Conservation (phyloP, 2,113 vertebrate species). For the Grallaria varia region DNA sequence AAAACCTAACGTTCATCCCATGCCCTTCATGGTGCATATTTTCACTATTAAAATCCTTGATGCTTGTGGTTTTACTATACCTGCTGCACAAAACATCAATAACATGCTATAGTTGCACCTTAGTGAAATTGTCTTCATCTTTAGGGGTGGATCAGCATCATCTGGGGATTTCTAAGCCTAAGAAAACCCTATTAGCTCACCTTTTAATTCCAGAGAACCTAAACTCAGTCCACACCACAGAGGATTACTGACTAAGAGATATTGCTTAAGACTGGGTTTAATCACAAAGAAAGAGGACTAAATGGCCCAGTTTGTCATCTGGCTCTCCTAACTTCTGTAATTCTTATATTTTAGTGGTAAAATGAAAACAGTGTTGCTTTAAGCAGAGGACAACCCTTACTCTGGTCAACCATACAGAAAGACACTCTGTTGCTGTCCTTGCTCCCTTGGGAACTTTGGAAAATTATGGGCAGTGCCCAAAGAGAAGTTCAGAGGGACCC, state of each 20-base stretch:
- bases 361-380: background rate
- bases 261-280: background rate
- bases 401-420: background rate
- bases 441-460: background rate
- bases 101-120: background rate
- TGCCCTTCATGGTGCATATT: background rate
- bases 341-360: background rate
- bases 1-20: background rate
- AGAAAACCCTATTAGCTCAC: background rate
- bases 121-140: background rate
- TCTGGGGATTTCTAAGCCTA: background rate
- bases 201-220: background rate
- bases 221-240: background rate
- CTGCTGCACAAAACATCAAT: background rate
- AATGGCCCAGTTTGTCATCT: background rate
- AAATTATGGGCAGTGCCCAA: background rate
- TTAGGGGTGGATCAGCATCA: background rate
- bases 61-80: background rate
- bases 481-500: background rate
- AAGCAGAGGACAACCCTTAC: background rate
- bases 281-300: background rate
- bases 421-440: accelerated
- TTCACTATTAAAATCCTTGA: background rate
- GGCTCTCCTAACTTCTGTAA: background rate
- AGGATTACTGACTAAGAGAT: background rate